These are phyloP conservation scores for Meliscaeva auricollis DNA, from an alignment of 2,888 invertebrate genomes.

Conservation along the genomic window DNA sequence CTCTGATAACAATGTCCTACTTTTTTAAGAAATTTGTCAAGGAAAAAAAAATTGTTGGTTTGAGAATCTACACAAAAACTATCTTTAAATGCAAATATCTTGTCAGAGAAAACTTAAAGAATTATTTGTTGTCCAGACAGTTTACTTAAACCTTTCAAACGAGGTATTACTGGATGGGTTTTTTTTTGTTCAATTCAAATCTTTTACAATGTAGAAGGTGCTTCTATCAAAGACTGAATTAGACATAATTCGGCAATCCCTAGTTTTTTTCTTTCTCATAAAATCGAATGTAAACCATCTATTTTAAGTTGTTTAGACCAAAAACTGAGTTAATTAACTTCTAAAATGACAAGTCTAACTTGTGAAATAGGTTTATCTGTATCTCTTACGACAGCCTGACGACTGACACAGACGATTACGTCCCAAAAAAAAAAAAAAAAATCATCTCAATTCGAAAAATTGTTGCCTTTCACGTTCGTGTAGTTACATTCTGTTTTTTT, in stretches of 20 bases:
- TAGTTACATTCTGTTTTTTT: conserved; percentile 47
- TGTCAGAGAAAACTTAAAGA: no score
- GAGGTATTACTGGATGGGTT: no score
- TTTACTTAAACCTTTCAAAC: no score
- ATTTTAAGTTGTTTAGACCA: conserved; percentile 6
- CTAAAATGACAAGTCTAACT: conserved; percentile 64
- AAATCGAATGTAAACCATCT: conserved; percentile 5
- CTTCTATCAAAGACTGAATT: no score
- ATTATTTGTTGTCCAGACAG: no score
- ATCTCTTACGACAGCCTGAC: not conserved
- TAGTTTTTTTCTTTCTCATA: conserved; percentile 31
- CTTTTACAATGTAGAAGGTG: not conserved
- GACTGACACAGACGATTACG: conserved; percentile 10
- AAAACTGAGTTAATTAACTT: conserved; percentile 54
- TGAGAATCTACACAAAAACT: no score
- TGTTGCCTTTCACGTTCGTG: conserved; percentile 56
- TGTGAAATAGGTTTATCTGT: conserved; percentile 35
- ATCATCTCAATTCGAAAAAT: conserved; percentile 38
- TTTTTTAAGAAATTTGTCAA: no score
- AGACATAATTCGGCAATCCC: not conserved
- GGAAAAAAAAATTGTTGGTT: no score
- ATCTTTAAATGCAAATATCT: no score
- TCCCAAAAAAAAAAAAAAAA: no score
- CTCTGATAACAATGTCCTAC: no score
- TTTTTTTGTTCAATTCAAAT: not conserved